These are phyloP conservation scores for Tricholaema leucomelas DNA, from an alignment of 2,113 vertebrate genomes.

Conservation along the genomic window DNA sequence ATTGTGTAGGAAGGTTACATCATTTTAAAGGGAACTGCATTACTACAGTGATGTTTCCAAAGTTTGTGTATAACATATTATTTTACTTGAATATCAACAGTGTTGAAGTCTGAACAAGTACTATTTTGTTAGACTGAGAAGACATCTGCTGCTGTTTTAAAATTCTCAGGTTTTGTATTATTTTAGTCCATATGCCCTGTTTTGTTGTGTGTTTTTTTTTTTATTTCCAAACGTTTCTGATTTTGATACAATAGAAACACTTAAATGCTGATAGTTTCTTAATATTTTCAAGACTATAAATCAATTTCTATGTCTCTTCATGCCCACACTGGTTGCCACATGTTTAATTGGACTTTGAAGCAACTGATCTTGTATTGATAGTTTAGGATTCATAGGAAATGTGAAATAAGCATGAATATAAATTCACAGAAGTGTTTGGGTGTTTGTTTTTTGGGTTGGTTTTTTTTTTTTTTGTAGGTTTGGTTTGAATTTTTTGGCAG, in stretches of 20 bases:
- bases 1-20: no score
- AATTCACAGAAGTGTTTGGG: background rate
- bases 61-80: fast-evolving
- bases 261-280: background rate
- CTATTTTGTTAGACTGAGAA: background rate
- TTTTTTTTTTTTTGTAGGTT: no score
- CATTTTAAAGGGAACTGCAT: background rate
- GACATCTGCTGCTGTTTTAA: background rate
- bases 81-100: background rate
- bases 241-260: background rate
- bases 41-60: background rate
- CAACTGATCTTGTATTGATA: background rate
- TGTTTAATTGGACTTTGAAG: background rate
- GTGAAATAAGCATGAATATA: background rate
- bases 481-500: background rate
- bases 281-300: background rate
- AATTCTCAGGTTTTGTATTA: background rate
- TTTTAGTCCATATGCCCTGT: background rate
- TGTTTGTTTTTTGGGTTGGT: no score
- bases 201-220: no score
- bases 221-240: background rate
- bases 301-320: background rate
- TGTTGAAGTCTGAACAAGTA: background rate
- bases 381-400: background rate
- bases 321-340: fast-evolving